Evolutionary conservation across 2,797 vertebrate species (phyloP).

Genomic region (Sebastes jordani): DNA sequence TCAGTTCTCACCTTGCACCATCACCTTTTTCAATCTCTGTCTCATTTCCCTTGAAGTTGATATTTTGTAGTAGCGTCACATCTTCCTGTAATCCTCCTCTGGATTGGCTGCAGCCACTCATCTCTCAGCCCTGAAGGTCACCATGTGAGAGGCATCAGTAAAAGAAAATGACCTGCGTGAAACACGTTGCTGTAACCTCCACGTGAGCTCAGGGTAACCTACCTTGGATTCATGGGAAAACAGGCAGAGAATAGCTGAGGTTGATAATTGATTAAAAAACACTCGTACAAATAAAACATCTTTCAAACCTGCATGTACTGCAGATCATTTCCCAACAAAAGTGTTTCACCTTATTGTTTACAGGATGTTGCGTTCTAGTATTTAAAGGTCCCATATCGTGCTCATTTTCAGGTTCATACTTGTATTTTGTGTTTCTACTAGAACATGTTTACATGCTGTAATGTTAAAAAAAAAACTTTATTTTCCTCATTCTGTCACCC

Average conservation of each 20-base stretch:
- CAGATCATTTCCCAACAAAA: not conserved
- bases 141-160: conserved; percentile 62
- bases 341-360: not conserved
- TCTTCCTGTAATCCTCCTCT: conserved; percentile 66
- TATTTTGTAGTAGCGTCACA: conserved; percentile 65
- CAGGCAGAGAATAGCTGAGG: not conserved
- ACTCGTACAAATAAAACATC: not conserved
- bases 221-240: not conserved
- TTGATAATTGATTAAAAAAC: conserved; percentile 4
- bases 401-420: no score
- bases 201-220: conserved; percentile 11
- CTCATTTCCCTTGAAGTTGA: conserved; percentile 45
- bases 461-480: no score
- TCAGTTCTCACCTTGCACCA: not conserved
- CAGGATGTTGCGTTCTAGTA: not conserved
- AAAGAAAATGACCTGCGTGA: conserved; percentile 55
- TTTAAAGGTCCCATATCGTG: not conserved
- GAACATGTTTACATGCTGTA: no score
- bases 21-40: conserved; percentile 17
- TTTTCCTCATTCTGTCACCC: no score
- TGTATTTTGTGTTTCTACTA: no score
- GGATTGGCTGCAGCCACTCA: conserved; percentile 64
- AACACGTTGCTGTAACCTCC: conserved; percentile 35
- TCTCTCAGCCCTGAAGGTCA: conserved; percentile 68
- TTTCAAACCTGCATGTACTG: not conserved